Base-by-base conservation (phyloP, 2,797 vertebrate genomes). In the Distichodus sexfasciatus region DNA sequence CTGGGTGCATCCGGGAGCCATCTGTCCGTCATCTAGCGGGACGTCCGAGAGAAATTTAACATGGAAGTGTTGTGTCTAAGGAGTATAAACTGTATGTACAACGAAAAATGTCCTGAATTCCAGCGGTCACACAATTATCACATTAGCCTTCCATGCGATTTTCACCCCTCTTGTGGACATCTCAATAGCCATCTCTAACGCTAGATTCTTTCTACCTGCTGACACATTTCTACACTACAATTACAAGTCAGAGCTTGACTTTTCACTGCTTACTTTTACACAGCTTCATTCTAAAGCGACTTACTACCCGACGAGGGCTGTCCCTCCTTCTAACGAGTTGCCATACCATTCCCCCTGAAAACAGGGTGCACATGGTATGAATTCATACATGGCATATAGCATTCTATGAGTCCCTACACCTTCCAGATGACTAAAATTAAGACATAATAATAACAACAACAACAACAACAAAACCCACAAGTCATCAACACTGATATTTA, bases 391-490 rank as follows among this genome's bases (percentile, higher is more conserved):
- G 11, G 50, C 10, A 44, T 46, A 59, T 35, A 63, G 59, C 36
- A 62, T 61, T 61, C 47, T 61, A 64, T 35, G 68, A 70, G 68
- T 63, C 58, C 66, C 69, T 70, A 75, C 66, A 73, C 66, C 55
- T 79, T 80, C 74, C 79, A 82, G 71, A 74, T 69, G 64, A 69
- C 67, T 66, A 78, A 68, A 71, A 76, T 71, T 59, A 78, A 74
- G 59, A 76, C 79, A 83, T 64, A 24, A 77, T 67, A 83, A 81
- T 67, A 85, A 84, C n/a, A n/a, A n/a, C n/a, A 84, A 53, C 87
- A 79, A 85, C 76, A 86, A 83, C 79, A 83, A 74, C 76, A 76
- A 78, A 85, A 87, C 87, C 82, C 81, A 85, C 83, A 84, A 87
- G n/a, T n/a, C 84, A 87, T 89, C 77, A 79, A 90, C 89, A 90